Percentiles rank a stretch among this genome's conserved stretches.
Conservation (phyloP, 2,888 invertebrate species). For the Melinaea marsaeus region DNA sequence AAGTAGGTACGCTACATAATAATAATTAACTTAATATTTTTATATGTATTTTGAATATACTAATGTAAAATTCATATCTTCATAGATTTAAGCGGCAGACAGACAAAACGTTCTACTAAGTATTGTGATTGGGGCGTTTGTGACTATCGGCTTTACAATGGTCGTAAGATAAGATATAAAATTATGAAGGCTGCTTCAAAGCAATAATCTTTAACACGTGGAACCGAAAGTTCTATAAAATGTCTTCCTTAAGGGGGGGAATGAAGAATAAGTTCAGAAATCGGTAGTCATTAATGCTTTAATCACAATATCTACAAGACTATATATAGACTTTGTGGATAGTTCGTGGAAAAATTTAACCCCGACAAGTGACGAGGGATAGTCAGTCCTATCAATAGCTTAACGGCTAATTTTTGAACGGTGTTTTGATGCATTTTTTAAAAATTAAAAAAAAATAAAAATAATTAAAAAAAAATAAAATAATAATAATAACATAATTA, state of each 20-base stretch:
- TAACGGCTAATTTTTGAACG: conserved; percentile 75
- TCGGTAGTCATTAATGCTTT: conserved; percentile 33
- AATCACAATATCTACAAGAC: conserved; percentile 43
- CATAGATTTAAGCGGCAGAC: conserved; percentile 68
- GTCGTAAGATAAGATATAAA: conserved; percentile 20
- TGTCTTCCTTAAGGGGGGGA: conserved; percentile 10
- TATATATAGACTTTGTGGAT: conserved; percentile 53
- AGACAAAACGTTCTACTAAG: conserved; percentile 69
- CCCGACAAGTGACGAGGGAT: conserved; percentile 67
- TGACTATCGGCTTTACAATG: conserved; percentile 31
- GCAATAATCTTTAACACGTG: conserved; percentile 28
- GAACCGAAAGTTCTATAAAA: conserved; percentile 23
- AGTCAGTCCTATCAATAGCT: conserved; percentile 69
- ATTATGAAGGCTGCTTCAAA: conserved; percentile 28
- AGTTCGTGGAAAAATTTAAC: conserved; percentile 47
- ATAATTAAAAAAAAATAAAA: no score
- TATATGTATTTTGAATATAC: conserved; percentile 76
- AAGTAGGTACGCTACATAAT: conserved; percentile 57
- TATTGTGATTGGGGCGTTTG: conserved; percentile 38
- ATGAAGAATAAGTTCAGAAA: conserved; percentile 25
- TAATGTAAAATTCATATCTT: conserved; percentile 75
- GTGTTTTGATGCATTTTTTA: conserved; percentile 77
- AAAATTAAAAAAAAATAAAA: conserved; percentile 50
- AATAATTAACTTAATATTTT: conserved; percentile 71
- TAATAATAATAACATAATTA: conserved; percentile 69